These are phyloP conservation scores for Pteropus rufus DNA, from an alignment of 2,797 vertebrate genomes.

Conservation along the genomic window DNA sequence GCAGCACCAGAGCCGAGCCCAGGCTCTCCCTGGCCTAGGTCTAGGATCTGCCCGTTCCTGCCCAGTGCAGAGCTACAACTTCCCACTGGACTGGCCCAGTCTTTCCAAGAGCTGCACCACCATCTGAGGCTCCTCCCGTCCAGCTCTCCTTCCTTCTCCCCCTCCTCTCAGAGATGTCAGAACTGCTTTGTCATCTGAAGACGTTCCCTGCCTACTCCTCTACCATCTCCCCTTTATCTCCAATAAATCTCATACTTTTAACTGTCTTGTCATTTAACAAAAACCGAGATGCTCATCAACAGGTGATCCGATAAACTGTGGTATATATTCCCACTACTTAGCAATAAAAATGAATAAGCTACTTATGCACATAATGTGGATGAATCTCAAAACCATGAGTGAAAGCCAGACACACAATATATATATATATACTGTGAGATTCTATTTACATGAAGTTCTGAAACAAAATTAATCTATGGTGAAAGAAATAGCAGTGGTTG, in stretches of 20 bases:
- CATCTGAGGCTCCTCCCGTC: neutral
- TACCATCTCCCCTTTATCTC: neutral
- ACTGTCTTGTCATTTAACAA: neutral
- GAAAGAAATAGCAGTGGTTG: neutral
- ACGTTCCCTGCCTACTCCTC: neutral
- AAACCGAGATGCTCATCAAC: neutral
- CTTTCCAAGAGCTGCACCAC: rapidly evolving
- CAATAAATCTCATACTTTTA: neutral
- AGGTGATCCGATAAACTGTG: neutral
- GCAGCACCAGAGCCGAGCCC: too few relatives aligned
- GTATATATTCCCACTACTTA: neutral
- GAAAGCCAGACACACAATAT: neutral
- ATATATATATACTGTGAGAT: neutral
- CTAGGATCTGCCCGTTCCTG: neutral
- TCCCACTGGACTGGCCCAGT: neutral
- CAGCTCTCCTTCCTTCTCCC: neutral
- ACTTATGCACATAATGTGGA: neutral
- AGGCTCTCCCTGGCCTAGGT: neutral
- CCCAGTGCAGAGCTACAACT: neutral
- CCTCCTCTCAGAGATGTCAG: neutral
- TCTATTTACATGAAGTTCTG: neutral
- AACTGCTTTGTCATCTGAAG: neutral
- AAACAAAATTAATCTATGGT: neutral
- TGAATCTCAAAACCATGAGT: neutral
- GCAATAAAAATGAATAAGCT: neutral